Conservation (phyloP, 92 coral and sea anemone species). For the Porites lobata region DNA sequence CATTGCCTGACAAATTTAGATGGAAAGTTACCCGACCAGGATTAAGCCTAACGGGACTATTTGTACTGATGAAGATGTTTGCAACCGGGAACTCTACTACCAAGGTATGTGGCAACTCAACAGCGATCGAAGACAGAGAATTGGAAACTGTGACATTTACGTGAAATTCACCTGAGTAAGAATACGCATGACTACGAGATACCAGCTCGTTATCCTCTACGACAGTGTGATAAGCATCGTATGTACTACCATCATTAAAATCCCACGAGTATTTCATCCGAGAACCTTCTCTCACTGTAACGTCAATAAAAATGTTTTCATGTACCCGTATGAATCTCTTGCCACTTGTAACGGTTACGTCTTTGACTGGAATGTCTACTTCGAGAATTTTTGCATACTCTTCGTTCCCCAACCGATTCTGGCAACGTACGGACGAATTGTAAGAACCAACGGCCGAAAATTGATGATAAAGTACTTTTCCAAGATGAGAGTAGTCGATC, state of each 20-base stretch:
- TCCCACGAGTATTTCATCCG: conserved; percentile 70
- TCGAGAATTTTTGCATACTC: conserved; percentile 54
- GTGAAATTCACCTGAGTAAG: conserved; percentile 67
- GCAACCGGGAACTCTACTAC: conserved; percentile 80
- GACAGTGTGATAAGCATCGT: conserved; percentile 26
- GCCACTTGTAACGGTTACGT: conserved; percentile 56
- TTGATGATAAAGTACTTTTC: conserved; percentile 51
- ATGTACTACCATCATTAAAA: conserved; percentile 72
- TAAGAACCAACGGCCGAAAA: conserved; percentile 76
- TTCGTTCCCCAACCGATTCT: conserved; percentile 75
- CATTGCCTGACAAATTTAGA: conserved; percentile 52
- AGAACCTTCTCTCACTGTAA: conserved; percentile 77
- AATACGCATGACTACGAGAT: conserved; percentile 72
- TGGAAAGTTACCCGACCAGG: conserved; percentile 63
- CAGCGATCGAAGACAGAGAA: conserved; percentile 63
- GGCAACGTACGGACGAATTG: conserved; percentile 71
- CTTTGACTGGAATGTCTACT: conserved; percentile 83
- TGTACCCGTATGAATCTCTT: conserved; percentile 78
- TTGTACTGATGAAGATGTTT: conserved; percentile 63
- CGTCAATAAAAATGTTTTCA: conserved; percentile 63
- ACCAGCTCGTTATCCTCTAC: conserved; percentile 59
- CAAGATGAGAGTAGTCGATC: conserved; percentile 78
- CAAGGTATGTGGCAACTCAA: conserved; percentile 40
- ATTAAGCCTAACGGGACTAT: conserved; percentile 70
- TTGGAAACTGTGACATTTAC: conserved; percentile 79